Conservation (phyloP, 2,797 vertebrate genomes). For the Coracias cyanogaster region DNA sequence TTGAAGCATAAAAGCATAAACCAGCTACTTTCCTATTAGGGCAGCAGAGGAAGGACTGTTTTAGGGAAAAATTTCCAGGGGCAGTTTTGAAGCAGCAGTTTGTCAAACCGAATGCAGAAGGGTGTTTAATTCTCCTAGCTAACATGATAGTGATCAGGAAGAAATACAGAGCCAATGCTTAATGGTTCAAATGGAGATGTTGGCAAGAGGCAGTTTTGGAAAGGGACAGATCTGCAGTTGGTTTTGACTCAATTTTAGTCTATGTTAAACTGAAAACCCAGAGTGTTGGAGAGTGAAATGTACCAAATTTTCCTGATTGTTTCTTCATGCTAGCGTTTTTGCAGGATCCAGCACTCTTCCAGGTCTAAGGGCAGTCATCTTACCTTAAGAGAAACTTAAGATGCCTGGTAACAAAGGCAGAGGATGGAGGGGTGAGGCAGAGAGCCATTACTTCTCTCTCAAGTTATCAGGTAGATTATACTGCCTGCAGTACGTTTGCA, state of each 20-base stretch:
- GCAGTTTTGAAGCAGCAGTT: neutral
- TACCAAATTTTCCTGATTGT: neutral
- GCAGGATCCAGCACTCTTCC: neutral
- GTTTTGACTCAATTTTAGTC: constrained; percentile 26
- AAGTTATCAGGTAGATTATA: constrained; percentile 1
- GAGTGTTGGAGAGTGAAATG: neutral
- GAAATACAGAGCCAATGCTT: constrained; percentile 27
- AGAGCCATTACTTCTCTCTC: neutral
- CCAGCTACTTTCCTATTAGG: neutral
- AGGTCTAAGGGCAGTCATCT: neutral
- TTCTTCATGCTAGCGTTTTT: neutral
- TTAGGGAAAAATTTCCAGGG: neutral
- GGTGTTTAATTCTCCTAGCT: constrained; percentile 19
- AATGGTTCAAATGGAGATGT: constrained; percentile 55
- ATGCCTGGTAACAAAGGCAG: neutral
- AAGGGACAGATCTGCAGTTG: constrained; percentile 1
- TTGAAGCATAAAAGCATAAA: neutral
- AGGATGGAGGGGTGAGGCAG: neutral
- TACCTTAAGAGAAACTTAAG: constrained; percentile 14
- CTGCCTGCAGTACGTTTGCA: neutral
- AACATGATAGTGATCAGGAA: neutral
- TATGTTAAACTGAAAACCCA: neutral
- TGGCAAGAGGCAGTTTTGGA: constrained; percentile 41
- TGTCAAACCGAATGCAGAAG: neutral
- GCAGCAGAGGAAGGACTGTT: neutral